Evolutionary conservation across 2,888 invertebrate species (phyloP).

Genomic region (Leptura quadrifasciata): DNA sequence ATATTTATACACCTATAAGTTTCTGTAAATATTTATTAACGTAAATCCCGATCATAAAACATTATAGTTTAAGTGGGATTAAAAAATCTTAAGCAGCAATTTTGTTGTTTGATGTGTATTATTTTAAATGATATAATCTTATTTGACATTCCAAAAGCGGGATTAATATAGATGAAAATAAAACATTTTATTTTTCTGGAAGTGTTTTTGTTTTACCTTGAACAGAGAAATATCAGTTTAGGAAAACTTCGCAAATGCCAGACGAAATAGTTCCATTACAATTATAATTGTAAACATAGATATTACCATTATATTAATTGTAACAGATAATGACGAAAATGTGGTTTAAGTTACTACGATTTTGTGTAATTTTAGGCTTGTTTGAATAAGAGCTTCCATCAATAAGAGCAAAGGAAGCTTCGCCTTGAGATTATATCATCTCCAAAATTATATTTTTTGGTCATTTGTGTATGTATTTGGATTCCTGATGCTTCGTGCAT

Average conservation of each 20-base stretch:
- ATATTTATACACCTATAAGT: neutral
- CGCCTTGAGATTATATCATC: no score
- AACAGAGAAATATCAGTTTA: neutral
- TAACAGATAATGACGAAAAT: neutral
- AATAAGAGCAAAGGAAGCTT: no score
- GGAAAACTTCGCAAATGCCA: constrained; percentile 5
- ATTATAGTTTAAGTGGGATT: constrained; percentile 18
- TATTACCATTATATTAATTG: neutral
- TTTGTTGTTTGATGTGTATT: constrained; percentile 11
- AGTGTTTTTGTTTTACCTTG: neutral
- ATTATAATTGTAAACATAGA: neutral
- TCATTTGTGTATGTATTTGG: no score
- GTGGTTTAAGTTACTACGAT: no score
- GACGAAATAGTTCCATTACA: constrained; percentile 9
- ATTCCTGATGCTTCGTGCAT: no score
- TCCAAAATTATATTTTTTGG: no score
- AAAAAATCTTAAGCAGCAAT: constrained; percentile 21
- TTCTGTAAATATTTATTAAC: constrained; percentile 23
- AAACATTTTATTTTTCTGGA: constrained; percentile 7
- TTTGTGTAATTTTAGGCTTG: no score
- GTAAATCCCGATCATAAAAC: constrained; percentile 18
- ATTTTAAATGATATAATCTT: constrained; percentile 15
- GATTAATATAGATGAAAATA: constrained; percentile 9
- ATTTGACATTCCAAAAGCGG: constrained; percentile 22
- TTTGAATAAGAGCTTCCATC: no score